Percentiles rank a stretch among this genome's conserved stretches.
Conservation (phyloP, 2,888 invertebrate genomes). For the Trimorus sp. region DNA sequence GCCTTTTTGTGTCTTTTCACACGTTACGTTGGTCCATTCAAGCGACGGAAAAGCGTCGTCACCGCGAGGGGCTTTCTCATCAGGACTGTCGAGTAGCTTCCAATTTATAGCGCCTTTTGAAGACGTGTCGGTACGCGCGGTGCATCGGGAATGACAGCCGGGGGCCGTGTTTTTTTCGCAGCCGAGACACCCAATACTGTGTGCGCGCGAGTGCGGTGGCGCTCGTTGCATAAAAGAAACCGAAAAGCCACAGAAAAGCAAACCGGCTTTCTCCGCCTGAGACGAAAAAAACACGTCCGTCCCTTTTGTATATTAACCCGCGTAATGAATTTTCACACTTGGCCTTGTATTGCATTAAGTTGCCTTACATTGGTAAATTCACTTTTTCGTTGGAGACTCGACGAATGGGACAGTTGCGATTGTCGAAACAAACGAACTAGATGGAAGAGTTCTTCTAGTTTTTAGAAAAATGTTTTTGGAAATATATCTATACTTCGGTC, state of each 20-base stretch:
- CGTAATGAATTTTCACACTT: no score
- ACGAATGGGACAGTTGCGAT: no score
- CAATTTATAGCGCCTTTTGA: slow-evolving; percentile 49
- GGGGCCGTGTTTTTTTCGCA: slow-evolving; percentile 51
- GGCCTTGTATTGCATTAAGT: no score
- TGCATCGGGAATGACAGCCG: slow-evolving; percentile 57
- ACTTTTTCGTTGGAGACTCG: no score
- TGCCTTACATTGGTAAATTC: no score
- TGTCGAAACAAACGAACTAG: no score
- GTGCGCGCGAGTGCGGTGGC: slow-evolving; percentile 22
- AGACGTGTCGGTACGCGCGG: slow-evolving; percentile 39
- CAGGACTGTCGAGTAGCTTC: slow-evolving; percentile 32
- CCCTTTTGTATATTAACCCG: no score
- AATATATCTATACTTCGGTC: no score
- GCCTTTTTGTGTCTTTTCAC: slow-evolving; percentile 30
- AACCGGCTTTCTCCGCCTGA: background rate
- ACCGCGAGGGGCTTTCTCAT: slow-evolving; percentile 35
- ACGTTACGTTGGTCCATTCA: slow-evolving; percentile 40
- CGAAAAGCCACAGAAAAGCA: slow-evolving; percentile 4
- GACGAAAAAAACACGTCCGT: no score
- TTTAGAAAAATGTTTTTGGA: no score
- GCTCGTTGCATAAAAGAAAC: slow-evolving; percentile 17
- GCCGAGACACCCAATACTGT: slow-evolving; percentile 34
- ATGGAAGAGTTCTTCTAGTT: no score
- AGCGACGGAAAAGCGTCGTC: slow-evolving; percentile 36